These are phyloP conservation scores for Marisa cornuarietis DNA, from an alignment of 1,140 invertebrate genomes.

Conservation along the genomic window DNA sequence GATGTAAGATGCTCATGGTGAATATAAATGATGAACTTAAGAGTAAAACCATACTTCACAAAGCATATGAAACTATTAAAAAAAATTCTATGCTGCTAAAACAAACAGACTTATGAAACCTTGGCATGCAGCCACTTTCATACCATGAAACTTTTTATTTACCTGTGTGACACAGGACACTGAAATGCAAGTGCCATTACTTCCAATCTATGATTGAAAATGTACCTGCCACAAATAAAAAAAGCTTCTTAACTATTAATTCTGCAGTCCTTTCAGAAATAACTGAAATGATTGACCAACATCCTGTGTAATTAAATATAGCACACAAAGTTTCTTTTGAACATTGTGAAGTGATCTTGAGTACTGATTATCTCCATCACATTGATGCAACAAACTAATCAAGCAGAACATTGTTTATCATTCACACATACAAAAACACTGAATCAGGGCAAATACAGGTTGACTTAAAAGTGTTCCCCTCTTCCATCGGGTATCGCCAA, in stretches of 20 bases:
- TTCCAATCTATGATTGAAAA: neutral
- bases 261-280: neutral
- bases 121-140: neutral
- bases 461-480: no score
- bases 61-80: neutral
- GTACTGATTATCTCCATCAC: no score
- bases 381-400: no score
- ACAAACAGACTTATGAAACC: neutral
- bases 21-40: neutral
- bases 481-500: no score
- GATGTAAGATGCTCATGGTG: neutral
- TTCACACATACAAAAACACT: no score
- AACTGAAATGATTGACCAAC: no score
- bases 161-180: conserved; percentile 20
- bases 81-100: neutral
- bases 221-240: neutral
- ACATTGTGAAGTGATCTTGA: no score
- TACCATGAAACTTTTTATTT: neutral
- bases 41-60: neutral
- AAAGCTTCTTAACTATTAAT: neutral
- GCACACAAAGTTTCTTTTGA: no score
- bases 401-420: no score
- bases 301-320: no score
- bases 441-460: no score
- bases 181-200: conserved; percentile 22